Evolutionary conservation across 2,113 vertebrate genomes (phyloP), one percentile per base, ranked within the genome.

Genomic region (Delphinapterus leucas): DNA sequence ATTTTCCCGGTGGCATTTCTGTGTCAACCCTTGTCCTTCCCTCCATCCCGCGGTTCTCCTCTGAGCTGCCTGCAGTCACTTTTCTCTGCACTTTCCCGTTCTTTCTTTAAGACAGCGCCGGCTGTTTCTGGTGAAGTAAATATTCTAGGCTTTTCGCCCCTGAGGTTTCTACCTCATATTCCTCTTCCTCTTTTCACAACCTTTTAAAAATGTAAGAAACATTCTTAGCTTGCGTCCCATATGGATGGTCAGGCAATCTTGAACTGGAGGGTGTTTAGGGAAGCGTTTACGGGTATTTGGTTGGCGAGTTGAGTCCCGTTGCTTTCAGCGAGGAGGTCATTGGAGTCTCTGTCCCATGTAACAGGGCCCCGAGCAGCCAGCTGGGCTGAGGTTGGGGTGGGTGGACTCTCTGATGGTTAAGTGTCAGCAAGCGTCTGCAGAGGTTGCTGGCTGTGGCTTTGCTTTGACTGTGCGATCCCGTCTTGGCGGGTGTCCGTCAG

Each of bases 1-100:
- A 15, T 96, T 95, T 85, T 97, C 89, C 97, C 93, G 3, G 9
- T 0, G 91, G 77, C 11, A 21, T 92, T 97, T 95, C 83, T 47
- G 7, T 68, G 58, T 93, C 83, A 88, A 21, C 10, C 41, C 92
- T 82, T 81, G 60, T 88, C 85, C 63, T 70, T 92, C 68, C 9
- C 0, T 89, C n/a, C 26, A 58, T 3, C 49, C 25, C 3, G 13
- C 20, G 13, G 25, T 38, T 68, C 94, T 77, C 44, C 38, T 49
- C 41, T 63, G 63, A 71, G 38, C 41, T 36, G 41, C 68, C 38
- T 44, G 3, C 3, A 6, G 31, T 65, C 65, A 13, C 61, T 73
- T 41, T 84, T 82, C 67, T 77, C 73, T 55, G 20, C 6, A n/a
- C 21, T 88, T 87, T 81, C 58, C 3, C 8, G 4, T 70, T 79